Base-by-base conservation (phyloP, 2,113 vertebrate species). In the Planiliza haematocheilus region DNA sequence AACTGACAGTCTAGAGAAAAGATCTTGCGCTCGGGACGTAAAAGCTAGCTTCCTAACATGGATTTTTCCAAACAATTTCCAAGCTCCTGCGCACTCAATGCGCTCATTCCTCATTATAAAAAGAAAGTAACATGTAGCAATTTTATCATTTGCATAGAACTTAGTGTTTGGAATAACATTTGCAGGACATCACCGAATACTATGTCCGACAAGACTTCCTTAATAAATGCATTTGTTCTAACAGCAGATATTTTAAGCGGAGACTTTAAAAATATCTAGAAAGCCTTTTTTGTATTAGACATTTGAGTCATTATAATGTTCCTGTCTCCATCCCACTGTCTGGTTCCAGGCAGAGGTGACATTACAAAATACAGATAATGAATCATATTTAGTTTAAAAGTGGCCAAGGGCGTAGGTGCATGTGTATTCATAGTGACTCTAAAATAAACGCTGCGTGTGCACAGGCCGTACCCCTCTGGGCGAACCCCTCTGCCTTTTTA, bases 261-360 rank as follows among this genome's bases (percentile, higher is more conserved):
- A 30, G 24, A 30, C n/a, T 18, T 20, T n/a, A n/a, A 46, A 18
- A 24, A 49, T 45, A 41, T 34, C 11, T 24, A 50, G 56, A 62
- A 50, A 14, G 51, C 37, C 50, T 14, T 18, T 67, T 79, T 62
- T 41, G 18, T 42, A 63, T 59, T 10, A 41, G 50, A 53, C 18
- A 30, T 61, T 55, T 77, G 30, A 84, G 79, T 66, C 59, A 70
- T 67, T 68, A 51, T 48, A 42, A 52, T 61, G 57, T 56, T 72
- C 6, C 49, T 64, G 59, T 65, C 48, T 41, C 30, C 60, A 63
- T 66, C 53, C 48, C 52, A 58, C 24, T 30, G 39, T 65, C 42
- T 79, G 68, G 71, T 81, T 77, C 81, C 75, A 78, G 74, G 80
- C 41, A 74, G 36, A 80, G 73, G 65, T 80, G 62, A 77, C 61